phyloP scores from a whole-genome alignment of 2,113 vertebrate species.

The Ascaphus truei region DNA sequence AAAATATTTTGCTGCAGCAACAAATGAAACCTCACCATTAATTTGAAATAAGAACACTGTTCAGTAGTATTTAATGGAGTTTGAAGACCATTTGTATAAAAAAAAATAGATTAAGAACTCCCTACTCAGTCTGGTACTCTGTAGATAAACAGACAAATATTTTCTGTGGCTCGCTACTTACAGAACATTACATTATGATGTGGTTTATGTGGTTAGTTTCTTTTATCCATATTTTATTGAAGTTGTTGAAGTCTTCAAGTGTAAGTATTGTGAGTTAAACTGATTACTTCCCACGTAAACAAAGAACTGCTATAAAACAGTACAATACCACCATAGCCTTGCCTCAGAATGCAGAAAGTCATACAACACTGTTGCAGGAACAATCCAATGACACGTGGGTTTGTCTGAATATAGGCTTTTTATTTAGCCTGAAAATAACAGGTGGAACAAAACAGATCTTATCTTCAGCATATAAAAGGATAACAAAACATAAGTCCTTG shows the following conservation, averaged over 20 bases:
- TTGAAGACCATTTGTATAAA: conserved; percentile 16
- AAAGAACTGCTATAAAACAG: no score
- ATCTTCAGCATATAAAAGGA: no score
- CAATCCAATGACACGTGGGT: no score
- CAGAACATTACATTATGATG: not conserved
- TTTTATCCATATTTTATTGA: conserved; percentile 1
- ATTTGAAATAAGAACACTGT: conserved; percentile 5
- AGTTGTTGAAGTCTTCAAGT: not conserved
- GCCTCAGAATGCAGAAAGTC: no score
- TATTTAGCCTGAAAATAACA: no score
- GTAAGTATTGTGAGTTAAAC: not conserved
- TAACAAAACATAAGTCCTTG: no score
- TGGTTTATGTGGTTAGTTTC: not conserved
- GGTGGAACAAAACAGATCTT: no score
- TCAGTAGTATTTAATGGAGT: conserved; percentile 2
- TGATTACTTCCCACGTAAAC: not conserved
- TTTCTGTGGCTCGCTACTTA: not conserved
- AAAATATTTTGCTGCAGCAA: conserved; percentile 5
- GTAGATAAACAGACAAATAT: not conserved
- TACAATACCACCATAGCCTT: no score
- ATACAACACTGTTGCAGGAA: no score
- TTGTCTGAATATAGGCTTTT: no score
- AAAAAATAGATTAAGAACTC: conserved; percentile 9
- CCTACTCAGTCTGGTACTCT: not conserved
- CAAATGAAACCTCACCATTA: not conserved